Conservation (phyloP, 2,888 invertebrate genomes). For the Nematopogon swammerdamellus region DNA sequence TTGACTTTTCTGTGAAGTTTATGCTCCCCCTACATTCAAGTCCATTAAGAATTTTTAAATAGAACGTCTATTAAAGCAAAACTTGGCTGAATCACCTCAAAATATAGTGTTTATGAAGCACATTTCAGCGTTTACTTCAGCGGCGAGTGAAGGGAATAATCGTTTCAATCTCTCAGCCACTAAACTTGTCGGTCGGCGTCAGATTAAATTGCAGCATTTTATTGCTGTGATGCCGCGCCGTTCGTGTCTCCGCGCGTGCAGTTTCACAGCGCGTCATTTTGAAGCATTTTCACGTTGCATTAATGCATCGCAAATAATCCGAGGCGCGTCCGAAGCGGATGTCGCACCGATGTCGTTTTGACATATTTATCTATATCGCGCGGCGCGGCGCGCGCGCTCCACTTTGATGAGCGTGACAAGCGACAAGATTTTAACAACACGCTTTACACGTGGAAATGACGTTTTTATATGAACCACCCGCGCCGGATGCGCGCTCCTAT, state of each 20-base stretch:
- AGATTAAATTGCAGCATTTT: neutral
- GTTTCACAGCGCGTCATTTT: neutral
- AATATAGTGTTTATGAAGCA: too few species aligned
- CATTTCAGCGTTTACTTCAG: neutral
- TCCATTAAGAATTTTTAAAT: too few species aligned
- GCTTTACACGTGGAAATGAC: neutral
- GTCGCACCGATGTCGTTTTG: neutral
- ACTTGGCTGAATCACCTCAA: too few species aligned
- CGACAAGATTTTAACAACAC: neutral
- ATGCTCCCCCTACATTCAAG: too few species aligned
- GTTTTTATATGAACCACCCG: neutral
- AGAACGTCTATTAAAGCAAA: too few species aligned
- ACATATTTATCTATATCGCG: neutral
- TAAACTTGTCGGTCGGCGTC: neutral
- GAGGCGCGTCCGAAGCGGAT: neutral
- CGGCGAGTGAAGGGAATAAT: neutral
- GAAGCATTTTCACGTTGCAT: neutral
- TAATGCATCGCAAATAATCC: neutral
- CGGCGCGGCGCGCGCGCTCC: neutral
- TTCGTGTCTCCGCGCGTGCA: neutral
- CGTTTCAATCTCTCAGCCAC: neutral
- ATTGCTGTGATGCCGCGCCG: neutral
- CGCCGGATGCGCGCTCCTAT: neutral
- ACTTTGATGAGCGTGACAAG: neutral
- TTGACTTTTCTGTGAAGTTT: too few species aligned